Evolutionary conservation across 2,113 vertebrate species (phyloP), one percentile per base, ranked within the genome.

Genomic region (Ifrita kowaldi): DNA sequence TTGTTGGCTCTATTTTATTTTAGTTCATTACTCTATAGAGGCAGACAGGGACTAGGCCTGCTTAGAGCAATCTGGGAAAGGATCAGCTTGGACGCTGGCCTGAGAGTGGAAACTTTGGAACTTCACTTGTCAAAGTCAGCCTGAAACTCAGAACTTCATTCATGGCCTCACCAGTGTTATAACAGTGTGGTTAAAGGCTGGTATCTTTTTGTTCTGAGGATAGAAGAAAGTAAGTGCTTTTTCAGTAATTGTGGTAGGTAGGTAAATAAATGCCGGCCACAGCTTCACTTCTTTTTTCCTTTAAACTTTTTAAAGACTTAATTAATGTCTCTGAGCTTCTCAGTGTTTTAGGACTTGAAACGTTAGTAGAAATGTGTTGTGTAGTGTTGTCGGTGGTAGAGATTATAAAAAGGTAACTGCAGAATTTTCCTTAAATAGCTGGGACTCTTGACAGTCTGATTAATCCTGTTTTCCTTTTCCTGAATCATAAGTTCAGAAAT

Each of bases 141-240:
- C n/a, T 55, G 49, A 79, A 68, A 24, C 17, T 32, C 59, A 49
- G 49, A 59, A 19, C 41, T 83, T 63, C 16, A 33, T 21, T 49
- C 11, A 1, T 21, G n/a, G 52, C 47, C 37, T 71, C 33, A 26
- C 17, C 8, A 3, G 11, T 67, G 7, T 27, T 62, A 1, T 0
- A 11, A 14, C 33, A 33, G 20, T 37, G 21, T 65, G 41, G 63
- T 30, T 47, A 32, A 47, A 60, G 11, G 14, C 50, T 13, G 3
- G 17, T 39, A 6, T 75, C 22, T 33, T 67, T 0, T 23, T 7
- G 0, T 75, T 84, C 41, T 13, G 42, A 47, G 41, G 23, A 32
- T 1, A 6, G 13, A 65, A 49, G 20, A 70, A 52, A 64, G 6
- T 15, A 26, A 60, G 28, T 76, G 4, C 1, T 44, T 70, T 62